These are phyloP conservation scores for Sycophila sp. DNA, from an alignment of 1,140 invertebrate genomes.

Conservation along the genomic window DNA sequence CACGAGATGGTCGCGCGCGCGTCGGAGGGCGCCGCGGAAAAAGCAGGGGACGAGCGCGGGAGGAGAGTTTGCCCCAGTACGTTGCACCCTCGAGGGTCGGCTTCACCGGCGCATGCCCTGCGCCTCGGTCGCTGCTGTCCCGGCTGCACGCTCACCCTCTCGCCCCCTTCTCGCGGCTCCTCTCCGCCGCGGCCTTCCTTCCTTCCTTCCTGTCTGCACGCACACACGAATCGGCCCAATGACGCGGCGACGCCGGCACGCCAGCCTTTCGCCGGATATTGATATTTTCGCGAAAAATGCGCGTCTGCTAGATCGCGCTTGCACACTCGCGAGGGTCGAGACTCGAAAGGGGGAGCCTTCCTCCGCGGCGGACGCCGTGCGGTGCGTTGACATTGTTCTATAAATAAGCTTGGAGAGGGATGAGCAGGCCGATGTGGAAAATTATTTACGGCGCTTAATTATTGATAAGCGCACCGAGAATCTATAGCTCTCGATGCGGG, in stretches of 20 bases:
- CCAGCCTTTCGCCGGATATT: background rate
- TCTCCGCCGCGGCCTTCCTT: too few species aligned
- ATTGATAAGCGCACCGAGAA: background rate
- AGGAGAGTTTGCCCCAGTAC: slow-evolving; percentile 56
- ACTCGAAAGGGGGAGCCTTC: too few species aligned
- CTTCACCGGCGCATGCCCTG: too few species aligned
- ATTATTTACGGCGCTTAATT: background rate
- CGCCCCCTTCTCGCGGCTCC: slow-evolving; percentile 20
- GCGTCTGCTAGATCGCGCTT: too few species aligned
- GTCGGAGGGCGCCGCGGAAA: too few species aligned
- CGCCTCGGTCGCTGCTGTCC: slow-evolving; percentile 24
- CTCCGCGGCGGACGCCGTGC: too few species aligned
- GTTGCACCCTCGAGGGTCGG: slow-evolving; percentile 59
- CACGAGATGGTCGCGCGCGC: too few species aligned
- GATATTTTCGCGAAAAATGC: slow-evolving; percentile 2
- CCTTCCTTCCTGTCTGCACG: too few species aligned
- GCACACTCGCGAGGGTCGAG: too few species aligned
- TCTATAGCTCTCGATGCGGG: too few species aligned
- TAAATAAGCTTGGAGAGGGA: background rate
- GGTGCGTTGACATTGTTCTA: slow-evolving; percentile 13
- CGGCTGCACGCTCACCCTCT: background rate
- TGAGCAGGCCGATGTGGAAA: background rate
- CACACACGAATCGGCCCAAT: background rate
- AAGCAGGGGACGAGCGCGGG: background rate
- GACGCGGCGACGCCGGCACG: background rate